Percentiles rank a stretch among this genome's conserved stretches.
Evolutionary conservation across 2,113 vertebrate genomes (phyloP).

Genomic region (Mugil cephalus): DNA sequence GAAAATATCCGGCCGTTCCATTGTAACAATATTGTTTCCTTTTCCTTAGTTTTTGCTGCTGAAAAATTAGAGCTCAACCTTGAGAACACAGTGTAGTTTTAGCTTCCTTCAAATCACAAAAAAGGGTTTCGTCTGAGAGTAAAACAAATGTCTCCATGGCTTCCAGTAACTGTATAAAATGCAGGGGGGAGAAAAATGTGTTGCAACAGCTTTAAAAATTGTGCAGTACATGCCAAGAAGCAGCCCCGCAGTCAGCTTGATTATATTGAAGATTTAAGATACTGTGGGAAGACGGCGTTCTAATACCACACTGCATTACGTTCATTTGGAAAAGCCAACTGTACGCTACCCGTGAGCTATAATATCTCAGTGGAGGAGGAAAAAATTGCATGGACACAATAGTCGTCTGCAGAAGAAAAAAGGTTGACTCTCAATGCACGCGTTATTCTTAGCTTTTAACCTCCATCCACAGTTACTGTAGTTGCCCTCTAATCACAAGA

Average conservation of each 20-base stretch:
- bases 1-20: neutral
- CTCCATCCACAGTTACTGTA: too few species aligned
- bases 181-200: neutral
- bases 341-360: neutral
- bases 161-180: neutral
- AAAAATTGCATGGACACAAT: too few species aligned
- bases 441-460: too few species aligned
- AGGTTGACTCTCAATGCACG: too few species aligned
- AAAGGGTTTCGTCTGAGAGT: neutral
- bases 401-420: too few species aligned
- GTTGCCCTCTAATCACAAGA: too few species aligned
- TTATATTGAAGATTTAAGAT: too few species aligned
- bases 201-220: neutral
- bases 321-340: neutral
- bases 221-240: conserved; percentile 4
- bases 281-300: neutral
- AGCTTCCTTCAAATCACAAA: neutral
- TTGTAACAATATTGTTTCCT: too few species aligned
- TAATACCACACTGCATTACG: neutral
- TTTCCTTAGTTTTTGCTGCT: too few species aligned
- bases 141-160: neutral
- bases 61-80: neutral
- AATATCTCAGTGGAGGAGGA: too few species aligned
- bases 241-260: conserved; percentile 7
- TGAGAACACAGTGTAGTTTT: neutral